Percentiles rank a stretch among this genome's conserved stretches.
These are phyloP conservation scores for Mayetiola destructor DNA, from an alignment of 2,888 invertebrate species.

Conservation along the genomic window DNA sequence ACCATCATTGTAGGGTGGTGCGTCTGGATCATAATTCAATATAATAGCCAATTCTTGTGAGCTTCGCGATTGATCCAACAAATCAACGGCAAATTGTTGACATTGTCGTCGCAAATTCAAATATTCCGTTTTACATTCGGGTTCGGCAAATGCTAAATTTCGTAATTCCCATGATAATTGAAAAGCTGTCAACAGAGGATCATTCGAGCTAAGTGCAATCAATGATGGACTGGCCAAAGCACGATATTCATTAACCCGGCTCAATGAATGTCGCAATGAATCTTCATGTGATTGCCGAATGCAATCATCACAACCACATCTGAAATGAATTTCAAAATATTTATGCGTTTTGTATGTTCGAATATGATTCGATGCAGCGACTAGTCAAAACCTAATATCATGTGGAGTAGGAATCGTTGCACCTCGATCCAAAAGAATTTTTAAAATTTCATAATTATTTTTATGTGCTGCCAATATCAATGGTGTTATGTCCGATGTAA, in stretches of 20 bases:
- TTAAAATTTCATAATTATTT: constrained; percentile 92
- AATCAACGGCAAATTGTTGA: constrained; percentile 80
- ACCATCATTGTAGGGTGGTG: constrained; percentile 55
- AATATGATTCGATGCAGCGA: not conserved
- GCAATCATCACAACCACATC: constrained; percentile 82
- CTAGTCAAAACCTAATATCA: constrained; percentile 49
- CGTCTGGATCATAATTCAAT: constrained; percentile 76
- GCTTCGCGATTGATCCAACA: constrained; percentile 80
- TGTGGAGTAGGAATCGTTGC: constrained; percentile 84
- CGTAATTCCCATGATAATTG: constrained; percentile 89
- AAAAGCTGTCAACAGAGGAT: constrained; percentile 88
- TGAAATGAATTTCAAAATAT: constrained; percentile 20
- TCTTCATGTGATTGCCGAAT: constrained; percentile 58
- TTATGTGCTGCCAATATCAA: constrained; percentile 83
- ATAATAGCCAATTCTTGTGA: constrained; percentile 87
- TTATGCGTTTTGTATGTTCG: not conserved
- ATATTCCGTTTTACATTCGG: constrained; percentile 86
- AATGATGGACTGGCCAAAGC: constrained; percentile 87
- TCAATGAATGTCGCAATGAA: constrained; percentile 67
- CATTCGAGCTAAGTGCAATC: constrained; percentile 80
- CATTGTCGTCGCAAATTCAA: constrained; percentile 68
- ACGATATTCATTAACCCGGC: constrained; percentile 82
- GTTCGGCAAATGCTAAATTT: constrained; percentile 77
- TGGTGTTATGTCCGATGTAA: constrained; percentile 88
- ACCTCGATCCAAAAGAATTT: constrained; percentile 81